phyloP scores from a whole-genome alignment of 30 jellyfish, hydroid and myxozoan species.

The Catostylus mosaicus region DNA sequence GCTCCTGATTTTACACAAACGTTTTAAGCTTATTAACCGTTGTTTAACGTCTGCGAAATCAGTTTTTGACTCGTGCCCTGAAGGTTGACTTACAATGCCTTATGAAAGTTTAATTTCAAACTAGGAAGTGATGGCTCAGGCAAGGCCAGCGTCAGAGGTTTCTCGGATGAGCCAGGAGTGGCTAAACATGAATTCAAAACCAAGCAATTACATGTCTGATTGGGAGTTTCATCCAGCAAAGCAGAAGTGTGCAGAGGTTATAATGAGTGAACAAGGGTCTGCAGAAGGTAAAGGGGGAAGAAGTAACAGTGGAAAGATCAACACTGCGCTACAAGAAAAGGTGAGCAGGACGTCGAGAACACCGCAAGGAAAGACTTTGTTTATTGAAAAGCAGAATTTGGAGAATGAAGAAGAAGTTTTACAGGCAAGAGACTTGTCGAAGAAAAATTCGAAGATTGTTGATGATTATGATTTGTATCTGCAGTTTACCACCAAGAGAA shows the following conservation, averaged over 20 bases:
- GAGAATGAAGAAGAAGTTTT: neutral
- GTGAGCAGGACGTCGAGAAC: neutral
- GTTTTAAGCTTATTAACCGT: conserved; percentile 7
- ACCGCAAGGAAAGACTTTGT: neutral
- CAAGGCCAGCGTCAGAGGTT: neutral
- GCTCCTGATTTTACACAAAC: conserved; percentile 6
- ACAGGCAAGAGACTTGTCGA: neutral
- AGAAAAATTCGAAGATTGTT: neutral
- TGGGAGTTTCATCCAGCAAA: neutral
- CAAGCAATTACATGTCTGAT: neutral
- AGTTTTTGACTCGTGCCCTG: neutral
- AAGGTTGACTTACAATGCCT: neutral
- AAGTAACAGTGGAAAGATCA: neutral
- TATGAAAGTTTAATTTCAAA: neutral
- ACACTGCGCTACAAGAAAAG: neutral
- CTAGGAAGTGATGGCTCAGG: conserved; percentile 3
- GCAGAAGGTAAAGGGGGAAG: neutral
- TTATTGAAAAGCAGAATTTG: neutral
- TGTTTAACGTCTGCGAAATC: neutral
- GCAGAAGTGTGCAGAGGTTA: neutral
- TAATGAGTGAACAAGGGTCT: neutral
- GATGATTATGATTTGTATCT: neutral
- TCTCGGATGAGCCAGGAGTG: neutral
- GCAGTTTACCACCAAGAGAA: conserved; percentile 30
- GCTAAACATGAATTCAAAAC: neutral